Evolutionary conservation across 2,888 invertebrate species (phyloP).

Genomic region (Calameuta pallipes): DNA sequence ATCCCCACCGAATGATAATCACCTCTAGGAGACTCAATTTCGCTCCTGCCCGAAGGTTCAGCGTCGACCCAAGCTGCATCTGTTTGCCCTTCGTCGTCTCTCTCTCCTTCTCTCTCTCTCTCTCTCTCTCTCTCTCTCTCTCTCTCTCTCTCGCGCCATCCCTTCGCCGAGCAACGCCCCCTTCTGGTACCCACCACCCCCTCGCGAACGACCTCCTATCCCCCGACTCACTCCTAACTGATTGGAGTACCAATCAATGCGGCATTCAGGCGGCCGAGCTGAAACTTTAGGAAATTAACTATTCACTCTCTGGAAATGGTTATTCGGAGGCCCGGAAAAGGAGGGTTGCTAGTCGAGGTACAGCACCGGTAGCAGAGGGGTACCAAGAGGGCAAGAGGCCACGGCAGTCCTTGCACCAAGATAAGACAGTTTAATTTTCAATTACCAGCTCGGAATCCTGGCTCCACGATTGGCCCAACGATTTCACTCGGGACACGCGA

Average conservation of each 20-base stretch:
- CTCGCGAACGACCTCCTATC: conserved; percentile 29
- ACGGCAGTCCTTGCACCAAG: conserved; percentile 38
- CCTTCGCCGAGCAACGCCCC: conserved; percentile 13
- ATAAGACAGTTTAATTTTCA: conserved; percentile 64
- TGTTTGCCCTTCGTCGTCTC: conserved; percentile 32
- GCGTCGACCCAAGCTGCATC: conserved; percentile 44
- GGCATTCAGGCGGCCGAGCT: conserved; percentile 61
- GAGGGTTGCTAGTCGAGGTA: conserved; percentile 33
- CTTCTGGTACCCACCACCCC: conserved; percentile 13
- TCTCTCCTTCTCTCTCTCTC: conserved; percentile 6
- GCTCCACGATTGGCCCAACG: conserved; percentile 27
- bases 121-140: neutral
- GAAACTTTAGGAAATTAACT: conserved; percentile 66
- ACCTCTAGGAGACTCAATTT: conserved; percentile 61
- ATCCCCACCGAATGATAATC: conserved; percentile 62
- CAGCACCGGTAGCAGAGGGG: conserved; percentile 17
- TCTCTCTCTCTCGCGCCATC: conserved; percentile 3
- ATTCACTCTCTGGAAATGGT: conserved; percentile 64
- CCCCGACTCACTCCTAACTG: conserved; percentile 55
- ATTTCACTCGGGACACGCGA: neutral
- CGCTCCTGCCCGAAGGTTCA: conserved; percentile 45
- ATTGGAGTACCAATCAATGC: conserved; percentile 66
- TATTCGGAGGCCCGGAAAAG: conserved; percentile 58
- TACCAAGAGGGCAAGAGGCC: neutral
- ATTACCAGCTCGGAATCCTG: conserved; percentile 45